Evolutionary conservation across 1,140 invertebrate species (phyloP).

Genomic region (Neelides sp.): DNA sequence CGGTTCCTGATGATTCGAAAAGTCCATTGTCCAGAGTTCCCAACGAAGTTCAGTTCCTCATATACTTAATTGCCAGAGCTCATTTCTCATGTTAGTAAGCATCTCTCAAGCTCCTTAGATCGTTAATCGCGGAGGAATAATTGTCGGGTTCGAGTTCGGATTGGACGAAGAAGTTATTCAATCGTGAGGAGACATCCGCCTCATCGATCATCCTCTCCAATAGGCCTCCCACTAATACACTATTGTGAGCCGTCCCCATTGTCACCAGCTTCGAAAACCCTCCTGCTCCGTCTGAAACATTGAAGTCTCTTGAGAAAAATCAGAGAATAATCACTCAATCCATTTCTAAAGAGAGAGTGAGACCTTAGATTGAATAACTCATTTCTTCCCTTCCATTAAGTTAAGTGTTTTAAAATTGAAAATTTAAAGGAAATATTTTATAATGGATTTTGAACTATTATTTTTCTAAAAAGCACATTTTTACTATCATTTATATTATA

Average conservation of each 20-base stretch:
- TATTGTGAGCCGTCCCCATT: constrained; percentile 15
- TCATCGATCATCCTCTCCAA: constrained; percentile 4
- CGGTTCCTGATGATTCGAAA: no score
- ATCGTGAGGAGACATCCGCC: neutral
- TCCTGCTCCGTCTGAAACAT: no score
- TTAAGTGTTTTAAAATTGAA: neutral
- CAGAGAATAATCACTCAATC: neutral
- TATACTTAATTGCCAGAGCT: no score
- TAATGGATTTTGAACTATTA: no score
- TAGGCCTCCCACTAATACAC: neutral
- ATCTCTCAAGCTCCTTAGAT: constrained; percentile 11
- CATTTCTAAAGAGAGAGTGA: neutral
- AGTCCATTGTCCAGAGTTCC: no score
- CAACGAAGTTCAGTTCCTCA: no score
- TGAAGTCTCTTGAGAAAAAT: no score
- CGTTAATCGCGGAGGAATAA: constrained; percentile 13
- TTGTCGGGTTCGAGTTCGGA: constrained; percentile 17
- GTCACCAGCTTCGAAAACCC: neutral
- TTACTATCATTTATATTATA: no score
- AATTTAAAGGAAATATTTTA: neutral
- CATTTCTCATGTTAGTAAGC: no score
- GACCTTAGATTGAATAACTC: neutral
- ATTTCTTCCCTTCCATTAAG: neutral
- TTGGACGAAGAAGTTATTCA: neutral
- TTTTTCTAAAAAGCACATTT: no score